Evolutionary conservation across 92 coral and sea anemone species (phyloP).

Genomic region (Paramuricea clavata): DNA sequence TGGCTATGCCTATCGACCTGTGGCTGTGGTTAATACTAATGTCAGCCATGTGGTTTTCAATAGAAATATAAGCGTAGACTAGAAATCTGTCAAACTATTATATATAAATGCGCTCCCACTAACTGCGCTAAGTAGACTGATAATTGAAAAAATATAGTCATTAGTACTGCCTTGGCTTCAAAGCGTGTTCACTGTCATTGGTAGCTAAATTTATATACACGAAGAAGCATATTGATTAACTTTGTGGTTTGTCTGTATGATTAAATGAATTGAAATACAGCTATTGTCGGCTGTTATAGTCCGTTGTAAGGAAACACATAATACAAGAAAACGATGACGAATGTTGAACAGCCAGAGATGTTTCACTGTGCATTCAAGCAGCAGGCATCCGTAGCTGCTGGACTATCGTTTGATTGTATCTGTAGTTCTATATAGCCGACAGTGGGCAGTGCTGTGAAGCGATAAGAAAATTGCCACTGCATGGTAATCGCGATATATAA

Average conservation of each 20-base stretch:
- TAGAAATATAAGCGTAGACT: neutral
- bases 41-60: neutral
- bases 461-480: slow-evolving; percentile 29
- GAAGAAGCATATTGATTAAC: neutral
- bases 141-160: neutral
- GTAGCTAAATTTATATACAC: neutral
- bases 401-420: slow-evolving; percentile 26
- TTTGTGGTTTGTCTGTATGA: slow-evolving; percentile 5
- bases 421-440: slow-evolving; percentile 19
- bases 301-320: neutral
- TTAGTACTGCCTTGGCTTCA: neutral
- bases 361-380: neutral
- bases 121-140: neutral
- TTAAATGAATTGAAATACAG: neutral
- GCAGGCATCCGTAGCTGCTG: slow-evolving; percentile 23
- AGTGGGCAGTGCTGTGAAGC: slow-evolving; percentile 18
- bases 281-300: neutral
- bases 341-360: slow-evolving; percentile 22
- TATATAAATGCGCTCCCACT: neutral
- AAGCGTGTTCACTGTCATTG: neutral
- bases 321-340: neutral
- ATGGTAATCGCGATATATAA: slow-evolving; percentile 2
- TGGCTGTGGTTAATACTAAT: neutral
- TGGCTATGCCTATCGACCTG: neutral
- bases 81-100: neutral